Percentiles rank a stretch among this genome's conserved stretches.
Conservation (phyloP, 2,888 invertebrate genomes). For the Drosophila meridionalis region DNA sequence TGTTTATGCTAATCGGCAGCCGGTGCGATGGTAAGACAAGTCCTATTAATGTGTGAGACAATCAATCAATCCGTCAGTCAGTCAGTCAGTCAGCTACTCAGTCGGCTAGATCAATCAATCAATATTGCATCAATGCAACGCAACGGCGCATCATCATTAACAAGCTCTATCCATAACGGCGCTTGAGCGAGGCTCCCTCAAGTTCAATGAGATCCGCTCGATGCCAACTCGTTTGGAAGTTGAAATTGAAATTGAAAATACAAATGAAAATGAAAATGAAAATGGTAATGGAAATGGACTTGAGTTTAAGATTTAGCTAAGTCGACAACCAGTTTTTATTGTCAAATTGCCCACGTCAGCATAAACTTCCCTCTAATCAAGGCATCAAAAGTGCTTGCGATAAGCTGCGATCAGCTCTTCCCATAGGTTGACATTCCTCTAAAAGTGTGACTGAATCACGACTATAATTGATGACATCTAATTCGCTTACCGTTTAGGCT, state of each 20-base stretch:
- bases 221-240: slow-evolving; percentile 22
- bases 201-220: slow-evolving; percentile 51
- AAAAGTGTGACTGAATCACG: slow-evolving; percentile 26
- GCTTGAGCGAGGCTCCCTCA: slow-evolving; percentile 38
- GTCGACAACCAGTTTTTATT: slow-evolving; percentile 4
- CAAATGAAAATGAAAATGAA: slow-evolving; percentile 35
- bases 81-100: slow-evolving; percentile 23
- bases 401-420: neutral
- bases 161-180: slow-evolving; percentile 51
- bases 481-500: neutral
- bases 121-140: slow-evolving; percentile 17
- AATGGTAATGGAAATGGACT: slow-evolving; percentile 59
- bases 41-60: slow-evolving; percentile 54
- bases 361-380: slow-evolving; percentile 23
- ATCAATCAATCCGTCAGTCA: slow-evolving; percentile 45
- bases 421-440: slow-evolving; percentile 8
- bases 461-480: slow-evolving; percentile 44
- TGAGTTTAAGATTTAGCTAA: slow-evolving; percentile 16
- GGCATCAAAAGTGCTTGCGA: slow-evolving; percentile 2
- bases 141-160: slow-evolving; percentile 50
- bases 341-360: slow-evolving; percentile 16
- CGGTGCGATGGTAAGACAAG: slow-evolving; percentile 38
- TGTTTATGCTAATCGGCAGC: slow-evolving; percentile 58
- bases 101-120: slow-evolving; percentile 17
- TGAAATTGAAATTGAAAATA: slow-evolving; percentile 25